Conservation (phyloP, 2,888 invertebrate genomes). For the Ctena decussata region DNA sequence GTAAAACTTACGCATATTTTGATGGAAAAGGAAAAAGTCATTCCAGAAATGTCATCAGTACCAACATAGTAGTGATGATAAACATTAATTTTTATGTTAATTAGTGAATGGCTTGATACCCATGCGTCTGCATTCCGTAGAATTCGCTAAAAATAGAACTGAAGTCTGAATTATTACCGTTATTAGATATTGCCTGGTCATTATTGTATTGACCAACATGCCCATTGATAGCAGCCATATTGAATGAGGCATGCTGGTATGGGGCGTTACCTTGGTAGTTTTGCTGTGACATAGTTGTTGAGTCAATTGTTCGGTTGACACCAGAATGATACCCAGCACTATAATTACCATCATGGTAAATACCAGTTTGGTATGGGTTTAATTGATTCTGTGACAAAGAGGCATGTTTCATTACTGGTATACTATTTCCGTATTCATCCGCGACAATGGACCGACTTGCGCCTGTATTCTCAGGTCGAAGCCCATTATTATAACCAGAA, state of each 20-base stretch:
- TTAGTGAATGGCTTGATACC: conserved; percentile 67
- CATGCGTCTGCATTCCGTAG: conserved; percentile 63
- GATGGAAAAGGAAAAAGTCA: no score
- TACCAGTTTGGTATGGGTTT: conserved; percentile 60
- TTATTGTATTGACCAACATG: conserved; percentile 59
- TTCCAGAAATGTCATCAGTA: no score
- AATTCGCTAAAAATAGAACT: conserved; percentile 72
- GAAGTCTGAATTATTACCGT: conserved; percentile 59
- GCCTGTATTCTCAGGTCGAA: conserved; percentile 55
- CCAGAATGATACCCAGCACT: conserved; percentile 66
- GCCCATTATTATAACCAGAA: conserved; percentile 66
- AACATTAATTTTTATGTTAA: no score
- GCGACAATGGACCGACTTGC: conserved; percentile 56
- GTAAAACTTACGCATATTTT: no score
- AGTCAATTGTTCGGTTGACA: conserved; percentile 73
- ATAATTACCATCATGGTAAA: conserved; percentile 74
- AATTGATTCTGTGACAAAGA: conserved; percentile 58
- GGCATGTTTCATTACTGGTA: conserved; percentile 64
- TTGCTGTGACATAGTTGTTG: conserved; percentile 58
- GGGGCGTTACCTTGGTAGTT: conserved; percentile 48
- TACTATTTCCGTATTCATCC: conserved; percentile 54
- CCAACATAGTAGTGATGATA: no score
- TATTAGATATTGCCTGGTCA: conserved; percentile 35
- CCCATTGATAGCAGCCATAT: conserved; percentile 63
- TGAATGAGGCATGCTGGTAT: conserved; percentile 54